These are phyloP conservation scores for Ariopsis seemanni DNA, from an alignment of 2,113 vertebrate genomes.

Conservation along the genomic window DNA sequence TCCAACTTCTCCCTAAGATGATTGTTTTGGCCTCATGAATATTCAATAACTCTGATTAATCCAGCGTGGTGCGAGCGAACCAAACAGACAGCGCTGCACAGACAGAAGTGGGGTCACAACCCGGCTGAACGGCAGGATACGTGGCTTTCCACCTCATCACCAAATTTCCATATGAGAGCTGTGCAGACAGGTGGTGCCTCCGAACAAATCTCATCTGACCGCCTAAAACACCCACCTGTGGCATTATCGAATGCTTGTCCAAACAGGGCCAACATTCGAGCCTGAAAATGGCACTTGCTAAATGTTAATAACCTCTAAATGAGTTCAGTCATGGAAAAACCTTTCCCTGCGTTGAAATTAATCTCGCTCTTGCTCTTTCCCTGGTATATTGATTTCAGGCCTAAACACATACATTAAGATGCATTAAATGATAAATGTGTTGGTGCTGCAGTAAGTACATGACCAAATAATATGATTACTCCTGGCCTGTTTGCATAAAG, in stretches of 20 bases:
- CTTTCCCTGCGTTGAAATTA: conserved; percentile 34
- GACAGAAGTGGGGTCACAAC: conserved; percentile 19
- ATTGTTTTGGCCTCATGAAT: conserved; percentile 44
- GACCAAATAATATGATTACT: conserved; percentile 29
- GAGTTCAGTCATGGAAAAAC: conserved; percentile 56
- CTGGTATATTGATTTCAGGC: not conserved
- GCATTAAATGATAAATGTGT: conserved; percentile 20
- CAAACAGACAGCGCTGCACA: conserved; percentile 55
- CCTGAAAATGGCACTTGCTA: conserved; percentile 59
- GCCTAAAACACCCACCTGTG: conserved; percentile 32
- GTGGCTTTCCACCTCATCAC: conserved; percentile 19
- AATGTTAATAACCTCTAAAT: conserved; percentile 62
- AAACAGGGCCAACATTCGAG: conserved; percentile 26
- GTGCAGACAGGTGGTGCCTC: conserved; percentile 30
- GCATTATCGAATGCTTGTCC: conserved; percentile 46
- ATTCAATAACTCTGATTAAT: conserved; percentile 58
- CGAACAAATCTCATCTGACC: conserved; percentile 52
- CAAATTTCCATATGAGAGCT: conserved; percentile 46
- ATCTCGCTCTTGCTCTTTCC: conserved; percentile 41
- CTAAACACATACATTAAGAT: conserved; percentile 38
- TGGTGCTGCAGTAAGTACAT: conserved; percentile 22
- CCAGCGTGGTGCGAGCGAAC: conserved; percentile 39
- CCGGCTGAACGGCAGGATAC: not conserved
- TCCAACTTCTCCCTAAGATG: conserved; percentile 17
- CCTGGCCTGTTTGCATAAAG: conserved; percentile 7